A percentile compares a stretch with the other conserved stretches of the same genome.
These are phyloP conservation scores for Tachina fera DNA, from an alignment of 2,888 invertebrate species.

Conservation along the genomic window DNA sequence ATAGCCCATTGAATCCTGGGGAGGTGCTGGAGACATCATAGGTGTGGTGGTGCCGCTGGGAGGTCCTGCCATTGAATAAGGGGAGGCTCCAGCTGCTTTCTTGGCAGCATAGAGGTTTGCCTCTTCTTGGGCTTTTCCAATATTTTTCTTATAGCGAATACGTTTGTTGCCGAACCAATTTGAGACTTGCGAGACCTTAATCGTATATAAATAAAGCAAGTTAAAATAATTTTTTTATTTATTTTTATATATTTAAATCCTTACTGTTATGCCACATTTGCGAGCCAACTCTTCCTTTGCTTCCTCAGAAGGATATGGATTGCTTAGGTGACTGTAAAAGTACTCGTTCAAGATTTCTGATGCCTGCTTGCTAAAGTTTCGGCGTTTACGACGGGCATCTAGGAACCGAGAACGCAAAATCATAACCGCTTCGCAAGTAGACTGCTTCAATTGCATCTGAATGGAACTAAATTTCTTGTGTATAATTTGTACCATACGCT, in stretches of 20 bases:
- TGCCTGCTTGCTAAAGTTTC: conserved; percentile 99
- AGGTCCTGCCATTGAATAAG: conserved; percentile 93
- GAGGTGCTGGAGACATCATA: conserved; percentile 97
- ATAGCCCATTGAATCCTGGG: conserved; percentile 96
- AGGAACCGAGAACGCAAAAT: conserved; percentile 91
- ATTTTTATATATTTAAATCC: conserved; percentile 77
- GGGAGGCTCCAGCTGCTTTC: conserved; percentile 96
- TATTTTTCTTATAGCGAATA: conserved; percentile 99
- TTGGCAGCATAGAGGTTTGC: conserved; percentile 99
- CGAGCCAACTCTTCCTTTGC: conserved; percentile 99
- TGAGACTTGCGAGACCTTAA: conserved; percentile 89
- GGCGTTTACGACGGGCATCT: conserved; percentile 93
- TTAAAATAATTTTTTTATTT: conserved; percentile 11
- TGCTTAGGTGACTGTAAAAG: conserved; percentile 99
- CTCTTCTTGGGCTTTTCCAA: conserved; percentile 99
- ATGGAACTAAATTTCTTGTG: conserved; percentile 99
- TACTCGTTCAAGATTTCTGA: conserved; percentile 99
- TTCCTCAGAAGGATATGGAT: conserved; percentile 99
- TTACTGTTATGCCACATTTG: conserved; percentile 99
- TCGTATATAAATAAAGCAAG: not conserved
- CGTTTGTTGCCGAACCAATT: conserved; percentile 99
- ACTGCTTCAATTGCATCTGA: conserved; percentile 99
- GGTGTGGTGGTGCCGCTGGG: conserved; percentile 96
- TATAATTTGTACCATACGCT: conserved; percentile 99
- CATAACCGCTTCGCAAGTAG: conserved; percentile 99